phyloP scores from a whole-genome alignment of 2,888 invertebrate species.

The Bedellia somnulentella region DNA sequence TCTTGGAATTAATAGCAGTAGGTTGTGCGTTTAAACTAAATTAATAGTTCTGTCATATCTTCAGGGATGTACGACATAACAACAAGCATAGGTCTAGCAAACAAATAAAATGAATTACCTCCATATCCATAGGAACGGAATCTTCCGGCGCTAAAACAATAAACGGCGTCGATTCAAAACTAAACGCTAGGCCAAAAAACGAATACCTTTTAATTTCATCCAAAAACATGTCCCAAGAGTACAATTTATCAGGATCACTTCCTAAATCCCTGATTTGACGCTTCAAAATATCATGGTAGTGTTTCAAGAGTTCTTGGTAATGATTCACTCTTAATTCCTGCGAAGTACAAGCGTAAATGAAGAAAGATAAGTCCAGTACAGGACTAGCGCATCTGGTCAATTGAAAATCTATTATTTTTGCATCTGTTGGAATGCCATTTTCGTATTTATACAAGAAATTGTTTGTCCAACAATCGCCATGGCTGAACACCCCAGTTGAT shows the following conservation, averaged over 20 bases:
- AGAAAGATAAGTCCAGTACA: constrained; percentile 60
- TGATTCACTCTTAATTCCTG: constrained; percentile 55
- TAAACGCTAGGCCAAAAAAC: constrained; percentile 59
- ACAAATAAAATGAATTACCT: too few relatives aligned
- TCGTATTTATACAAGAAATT: constrained; percentile 65
- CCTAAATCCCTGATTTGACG: constrained; percentile 60
- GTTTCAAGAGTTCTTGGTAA: constrained; percentile 61
- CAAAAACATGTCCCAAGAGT: constrained; percentile 49
- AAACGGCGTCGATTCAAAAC: constrained; percentile 63
- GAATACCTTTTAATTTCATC: constrained; percentile 60
- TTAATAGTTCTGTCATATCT: too few relatives aligned
- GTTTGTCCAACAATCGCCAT: constrained; percentile 77
- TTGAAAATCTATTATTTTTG: constrained; percentile 72
- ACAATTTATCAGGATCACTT: constrained; percentile 58
- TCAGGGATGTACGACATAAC: too few relatives aligned
- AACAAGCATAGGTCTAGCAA: too few relatives aligned
- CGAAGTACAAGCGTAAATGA: constrained; percentile 61
- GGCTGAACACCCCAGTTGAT: constrained; percentile 62
- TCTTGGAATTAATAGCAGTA: too few relatives aligned
- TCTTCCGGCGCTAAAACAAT: constrained; percentile 60
- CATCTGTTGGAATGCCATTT: constrained; percentile 23
- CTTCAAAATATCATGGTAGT: constrained; percentile 62
- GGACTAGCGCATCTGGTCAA: constrained; percentile 61
- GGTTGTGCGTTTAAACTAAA: too few relatives aligned
- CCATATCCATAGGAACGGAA: constrained; percentile 59